phyloP scores from a whole-genome alignment of 2,797 vertebrate species.

The Neosilurus hyrtlii region DNA sequence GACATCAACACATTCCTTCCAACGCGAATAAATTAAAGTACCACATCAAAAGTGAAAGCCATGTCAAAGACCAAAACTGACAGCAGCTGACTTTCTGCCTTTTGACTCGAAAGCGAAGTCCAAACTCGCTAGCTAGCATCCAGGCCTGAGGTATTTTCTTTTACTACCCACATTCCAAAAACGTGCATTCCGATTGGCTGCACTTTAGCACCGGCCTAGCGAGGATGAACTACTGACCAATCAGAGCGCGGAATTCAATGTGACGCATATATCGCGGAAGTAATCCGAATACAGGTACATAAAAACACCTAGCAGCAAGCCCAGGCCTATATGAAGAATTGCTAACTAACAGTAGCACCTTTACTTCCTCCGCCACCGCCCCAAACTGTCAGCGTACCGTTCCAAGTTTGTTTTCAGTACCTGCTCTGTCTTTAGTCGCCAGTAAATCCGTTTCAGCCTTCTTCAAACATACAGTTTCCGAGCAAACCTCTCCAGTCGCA shows the following conservation, averaged over 20 bases:
- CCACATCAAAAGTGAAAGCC: background rate
- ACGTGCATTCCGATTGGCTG: background rate
- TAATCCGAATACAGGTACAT: background rate
- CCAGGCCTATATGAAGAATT: constrained; percentile 4
- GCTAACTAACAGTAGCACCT: constrained; percentile 42
- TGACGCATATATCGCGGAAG: background rate
- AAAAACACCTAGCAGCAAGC: background rate
- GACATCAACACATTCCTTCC: background rate
- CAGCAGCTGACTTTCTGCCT: background rate
- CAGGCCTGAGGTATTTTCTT: constrained; percentile 3
- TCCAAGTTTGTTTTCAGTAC: constrained; percentile 62
- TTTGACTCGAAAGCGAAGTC: constrained; percentile 18
- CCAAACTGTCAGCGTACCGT: constrained; percentile 47
- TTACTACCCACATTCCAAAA: background rate
- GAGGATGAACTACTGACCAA: background rate
- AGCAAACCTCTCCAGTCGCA: constrained; percentile 37
- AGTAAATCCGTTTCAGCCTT: constrained; percentile 58
- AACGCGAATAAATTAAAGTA: background rate
- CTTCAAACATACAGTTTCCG: constrained; percentile 28
- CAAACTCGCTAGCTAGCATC: constrained; percentile 19
- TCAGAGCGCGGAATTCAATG: background rate
- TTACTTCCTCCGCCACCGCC: constrained; percentile 70
- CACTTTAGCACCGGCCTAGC: no score
- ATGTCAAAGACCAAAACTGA: background rate
- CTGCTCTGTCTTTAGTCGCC: constrained; percentile 60